Base-by-base conservation (phyloP, 2,113 vertebrate genomes). In the Turdus rufiventris region DNA sequence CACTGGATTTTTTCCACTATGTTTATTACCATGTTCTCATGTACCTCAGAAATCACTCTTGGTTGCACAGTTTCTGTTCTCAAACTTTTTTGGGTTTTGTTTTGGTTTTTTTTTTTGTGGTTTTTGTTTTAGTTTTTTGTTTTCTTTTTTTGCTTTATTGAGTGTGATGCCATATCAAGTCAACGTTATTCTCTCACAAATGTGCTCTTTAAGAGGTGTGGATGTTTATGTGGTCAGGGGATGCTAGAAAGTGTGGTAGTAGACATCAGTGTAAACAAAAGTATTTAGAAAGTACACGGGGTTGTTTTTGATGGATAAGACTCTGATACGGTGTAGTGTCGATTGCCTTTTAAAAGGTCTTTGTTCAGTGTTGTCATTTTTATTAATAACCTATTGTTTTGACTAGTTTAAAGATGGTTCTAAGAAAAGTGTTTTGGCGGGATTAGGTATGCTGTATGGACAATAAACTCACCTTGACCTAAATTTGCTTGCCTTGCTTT, bases 11-110 rank as follows among this genome's bases (percentile, higher is more conserved):
- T 98, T 97, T 97, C 98, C 98, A 98, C 98, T 98, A 97, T 98
- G 98, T 98, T 98, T 97, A 97, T 97, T 97, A 97, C 98, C 98
- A 97, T 98, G 98, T 97, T 98, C 96, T 98, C 98, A 97, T 98
- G 98, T 99, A 99, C 99, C 99, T 99, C 99, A 99, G 94, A 96
- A 94, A 98, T 97, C 97, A 97, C 98, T 98, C 98, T 98, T 97
- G 96, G 98, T 99, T 98, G 98, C 98, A 99, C 98, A 99, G 98
- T 98, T 98, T 98, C 98, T 99, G 96, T 97, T 98, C 96, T 97
- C 98, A 98, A 98, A 94, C 85, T 93, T 62, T 80, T 93, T 80
- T 86, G 31, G 78, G 43, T 83, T 88, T 47, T 47, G 8, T 42
- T 40, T 33, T 85, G 40, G 82, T 98, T n/a, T 24, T 45, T 63